These are phyloP conservation scores for Pseudochirops corinnae DNA, from an alignment of 2,797 vertebrate genomes.

Conservation along the genomic window DNA sequence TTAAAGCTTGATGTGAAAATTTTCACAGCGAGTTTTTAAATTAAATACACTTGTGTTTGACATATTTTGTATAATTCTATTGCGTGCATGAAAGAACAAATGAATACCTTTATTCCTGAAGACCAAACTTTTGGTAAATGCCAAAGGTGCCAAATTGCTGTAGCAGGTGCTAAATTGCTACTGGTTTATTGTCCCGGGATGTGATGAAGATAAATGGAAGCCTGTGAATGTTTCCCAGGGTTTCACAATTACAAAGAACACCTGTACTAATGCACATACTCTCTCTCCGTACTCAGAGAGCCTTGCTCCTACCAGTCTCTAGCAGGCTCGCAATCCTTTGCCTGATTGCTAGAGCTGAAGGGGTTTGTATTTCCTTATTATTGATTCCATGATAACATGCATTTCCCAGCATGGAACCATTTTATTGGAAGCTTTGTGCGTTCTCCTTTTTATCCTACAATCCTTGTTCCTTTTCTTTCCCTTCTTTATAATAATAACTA, in stretches of 20 bases:
- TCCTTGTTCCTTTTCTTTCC: background rate
- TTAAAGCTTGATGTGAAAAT: slow-evolving; percentile 45
- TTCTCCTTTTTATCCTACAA: background rate
- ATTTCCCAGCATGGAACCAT: background rate
- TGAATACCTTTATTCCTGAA: slow-evolving; percentile 72
- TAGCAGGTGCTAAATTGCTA: slow-evolving; percentile 78
- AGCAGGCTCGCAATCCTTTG: slow-evolving; percentile 15
- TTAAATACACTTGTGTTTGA: slow-evolving; percentile 39
- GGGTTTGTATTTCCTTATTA: slow-evolving; percentile 29
- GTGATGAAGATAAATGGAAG: slow-evolving; percentile 72
- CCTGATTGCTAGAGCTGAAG: slow-evolving; percentile 24
- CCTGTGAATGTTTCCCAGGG: slow-evolving; percentile 51
- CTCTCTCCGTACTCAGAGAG: slow-evolving; percentile 51
- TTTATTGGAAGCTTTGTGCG: background rate
- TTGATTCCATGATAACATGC: background rate
- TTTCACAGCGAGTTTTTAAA: slow-evolving; percentile 23
- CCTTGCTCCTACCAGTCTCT: slow-evolving; percentile 43
- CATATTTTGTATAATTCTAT: slow-evolving; percentile 52
- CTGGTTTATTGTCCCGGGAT: slow-evolving; percentile 60
- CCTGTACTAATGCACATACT: slow-evolving; percentile 61
- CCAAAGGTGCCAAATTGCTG: slow-evolving; percentile 71
- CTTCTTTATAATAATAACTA: background rate
- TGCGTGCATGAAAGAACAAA: slow-evolving; percentile 55
- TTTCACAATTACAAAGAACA: slow-evolving; percentile 71
- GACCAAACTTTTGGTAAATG: slow-evolving; percentile 72